Evolutionary conservation across 1,140 invertebrate genomes (phyloP).

Genomic region (Dendroctonus valens): DNA sequence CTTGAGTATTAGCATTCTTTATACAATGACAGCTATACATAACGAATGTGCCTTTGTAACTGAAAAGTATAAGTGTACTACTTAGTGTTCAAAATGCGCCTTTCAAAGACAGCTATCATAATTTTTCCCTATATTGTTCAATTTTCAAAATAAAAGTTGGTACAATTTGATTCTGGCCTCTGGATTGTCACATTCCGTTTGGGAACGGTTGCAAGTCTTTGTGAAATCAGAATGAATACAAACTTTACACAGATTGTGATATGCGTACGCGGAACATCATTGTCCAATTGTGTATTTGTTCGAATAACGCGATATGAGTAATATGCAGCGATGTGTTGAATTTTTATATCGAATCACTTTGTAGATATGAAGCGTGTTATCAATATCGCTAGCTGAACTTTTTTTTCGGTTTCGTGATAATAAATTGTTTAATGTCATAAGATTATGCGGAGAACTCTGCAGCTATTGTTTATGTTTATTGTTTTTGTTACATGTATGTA

Average conservation of each 20-base stretch:
- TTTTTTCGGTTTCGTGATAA: conserved; percentile 7
- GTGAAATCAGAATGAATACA: conserved; percentile 19
- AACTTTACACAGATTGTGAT: conserved; percentile 45
- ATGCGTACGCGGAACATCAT: conserved; percentile 26
- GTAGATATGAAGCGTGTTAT: background rate
- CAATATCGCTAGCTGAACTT: background rate
- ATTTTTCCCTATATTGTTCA: background rate
- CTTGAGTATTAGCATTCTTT: background rate
- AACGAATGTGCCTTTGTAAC: conserved; percentile 29
- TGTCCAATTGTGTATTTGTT: conserved; percentile 2
- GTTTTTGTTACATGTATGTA: conserved; percentile 4
- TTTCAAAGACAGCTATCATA: conserved; percentile 21
- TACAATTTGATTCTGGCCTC: background rate
- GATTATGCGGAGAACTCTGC: background rate
- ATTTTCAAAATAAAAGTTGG: background rate
- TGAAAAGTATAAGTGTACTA: conserved; percentile 29
- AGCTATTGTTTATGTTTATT: conserved; percentile 2
- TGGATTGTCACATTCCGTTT: background rate
- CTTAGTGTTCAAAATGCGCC: conserved; percentile 24
- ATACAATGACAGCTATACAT: conserved; percentile 18
- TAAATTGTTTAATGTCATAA: conserved; percentile 5
- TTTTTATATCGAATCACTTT: background rate
- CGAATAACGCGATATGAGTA: background rate
- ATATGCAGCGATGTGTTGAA: too few species aligned
- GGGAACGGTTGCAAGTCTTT: conserved; percentile 17